Evolutionary conservation across 2,888 invertebrate species (phyloP).

Genomic region (Axea sp.): DNA sequence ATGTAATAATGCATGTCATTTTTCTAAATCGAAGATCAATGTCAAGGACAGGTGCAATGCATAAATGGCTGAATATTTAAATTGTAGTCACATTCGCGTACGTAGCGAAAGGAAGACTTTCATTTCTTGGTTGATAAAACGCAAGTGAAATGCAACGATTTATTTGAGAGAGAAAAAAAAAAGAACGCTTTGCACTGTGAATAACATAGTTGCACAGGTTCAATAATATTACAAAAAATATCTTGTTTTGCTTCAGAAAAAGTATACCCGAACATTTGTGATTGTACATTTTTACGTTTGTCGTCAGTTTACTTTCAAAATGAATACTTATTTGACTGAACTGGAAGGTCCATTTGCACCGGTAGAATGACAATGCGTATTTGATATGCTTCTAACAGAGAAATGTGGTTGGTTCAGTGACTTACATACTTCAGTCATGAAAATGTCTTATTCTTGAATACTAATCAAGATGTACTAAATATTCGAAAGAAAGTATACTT

Average conservation of each 20-base stretch:
- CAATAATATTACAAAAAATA: too few relatives aligned
- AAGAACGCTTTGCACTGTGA: constrained; percentile 26
- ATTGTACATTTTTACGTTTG: too few relatives aligned
- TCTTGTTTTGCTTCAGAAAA: too few relatives aligned
- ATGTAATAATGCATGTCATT: constrained; percentile 28
- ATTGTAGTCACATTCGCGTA: constrained; percentile 53
- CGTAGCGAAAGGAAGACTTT: constrained; percentile 62
- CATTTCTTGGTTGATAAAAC: constrained; percentile 60
- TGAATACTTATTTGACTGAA: constrained; percentile 18
- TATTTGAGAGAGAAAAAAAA: constrained; percentile 34
- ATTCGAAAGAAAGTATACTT: constrained; percentile 47
- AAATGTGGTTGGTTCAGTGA: constrained; percentile 44
- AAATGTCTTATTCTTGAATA: constrained; percentile 45
- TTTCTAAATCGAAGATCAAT: constrained; percentile 51
- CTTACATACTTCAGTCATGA: constrained; percentile 26
- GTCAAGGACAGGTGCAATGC: constrained; percentile 52
- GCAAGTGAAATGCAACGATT: constrained; percentile 57
- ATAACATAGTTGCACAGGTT: constrained; percentile 15
- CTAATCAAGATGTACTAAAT: constrained; percentile 52
- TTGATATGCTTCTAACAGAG: constrained; percentile 47
- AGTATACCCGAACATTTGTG: too few relatives aligned
- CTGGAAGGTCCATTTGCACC: constrained; percentile 24
- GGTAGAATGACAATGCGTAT: constrained; percentile 45
- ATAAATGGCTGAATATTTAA: constrained; percentile 36
- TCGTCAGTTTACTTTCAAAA: too few relatives aligned